Percentiles rank a stretch among this genome's conserved stretches.
These are phyloP conservation scores for Illadopsis cleaveri DNA, from an alignment of 2,113 vertebrate species.

Conservation along the genomic window DNA sequence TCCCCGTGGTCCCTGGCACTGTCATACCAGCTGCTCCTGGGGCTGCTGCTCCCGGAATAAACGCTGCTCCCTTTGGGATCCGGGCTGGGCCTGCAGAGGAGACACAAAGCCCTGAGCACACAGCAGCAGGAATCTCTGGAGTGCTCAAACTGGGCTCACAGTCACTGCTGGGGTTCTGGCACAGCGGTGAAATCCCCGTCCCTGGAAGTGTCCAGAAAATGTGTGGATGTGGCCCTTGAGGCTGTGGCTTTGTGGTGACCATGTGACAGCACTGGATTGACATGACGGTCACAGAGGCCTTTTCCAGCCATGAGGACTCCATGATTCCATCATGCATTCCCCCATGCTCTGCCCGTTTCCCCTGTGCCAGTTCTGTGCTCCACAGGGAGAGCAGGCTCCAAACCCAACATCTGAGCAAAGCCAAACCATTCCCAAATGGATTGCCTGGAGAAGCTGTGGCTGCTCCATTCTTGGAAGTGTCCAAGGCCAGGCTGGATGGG, in stretches of 20 bases:
- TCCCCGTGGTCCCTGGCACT: not conserved
- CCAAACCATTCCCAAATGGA: not conserved
- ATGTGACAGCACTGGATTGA: not conserved
- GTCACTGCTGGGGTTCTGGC: rapidly evolving
- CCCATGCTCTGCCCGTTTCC: not conserved
- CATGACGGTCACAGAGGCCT: not conserved
- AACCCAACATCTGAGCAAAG: not conserved
- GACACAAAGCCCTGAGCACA: not conserved
- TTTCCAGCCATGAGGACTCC: not conserved
- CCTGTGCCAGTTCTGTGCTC: not conserved
- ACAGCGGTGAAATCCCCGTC: rapidly evolving
- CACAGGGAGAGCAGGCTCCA: not conserved
- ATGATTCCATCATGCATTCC: not conserved
- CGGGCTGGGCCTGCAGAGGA: not conserved
- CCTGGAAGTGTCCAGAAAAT: not conserved
- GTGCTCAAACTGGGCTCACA: rapidly evolving
- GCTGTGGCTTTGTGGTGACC: not conserved
- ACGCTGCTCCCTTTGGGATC: not conserved
- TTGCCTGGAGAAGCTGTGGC: not conserved
- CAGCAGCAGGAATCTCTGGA: not conserved
- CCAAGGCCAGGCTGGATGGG: not conserved
- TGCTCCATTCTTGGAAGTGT: not conserved
- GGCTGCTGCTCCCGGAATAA: conserved; percentile 19
- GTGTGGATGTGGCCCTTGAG: not conserved
- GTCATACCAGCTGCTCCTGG: conserved; percentile 13